Conservation (phyloP, 2,113 vertebrate genomes). For the Semnopithecus entellus region DNA sequence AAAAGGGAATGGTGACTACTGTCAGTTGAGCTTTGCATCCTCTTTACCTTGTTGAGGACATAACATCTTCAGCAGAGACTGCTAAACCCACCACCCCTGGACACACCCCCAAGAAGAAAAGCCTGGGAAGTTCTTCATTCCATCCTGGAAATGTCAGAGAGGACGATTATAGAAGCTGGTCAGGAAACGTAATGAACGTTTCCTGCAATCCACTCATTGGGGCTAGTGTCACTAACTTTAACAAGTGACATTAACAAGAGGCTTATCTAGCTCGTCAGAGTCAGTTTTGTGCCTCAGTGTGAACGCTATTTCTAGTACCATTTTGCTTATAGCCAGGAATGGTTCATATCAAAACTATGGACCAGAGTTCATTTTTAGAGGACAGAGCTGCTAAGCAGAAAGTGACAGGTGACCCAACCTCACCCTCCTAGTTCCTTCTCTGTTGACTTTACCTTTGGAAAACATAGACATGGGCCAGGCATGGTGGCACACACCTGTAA, state of each 20-base stretch:
- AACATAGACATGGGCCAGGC: neutral
- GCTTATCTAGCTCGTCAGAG: fast-evolving
- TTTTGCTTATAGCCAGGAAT: too few relatives aligned
- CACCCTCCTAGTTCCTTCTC: neutral
- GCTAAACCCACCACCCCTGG: neutral
- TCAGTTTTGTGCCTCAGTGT: fast-evolving
- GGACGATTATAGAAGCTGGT: neutral
- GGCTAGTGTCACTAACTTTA: neutral
- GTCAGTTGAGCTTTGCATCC: too few relatives aligned
- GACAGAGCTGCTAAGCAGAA: neutral
- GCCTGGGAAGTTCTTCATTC: neutral
- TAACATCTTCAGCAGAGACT: neutral
- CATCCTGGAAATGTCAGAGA: neutral
- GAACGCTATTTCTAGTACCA: fast-evolving
- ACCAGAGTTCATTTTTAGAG: neutral
- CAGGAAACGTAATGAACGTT: fast-evolving
- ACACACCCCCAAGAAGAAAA: neutral
- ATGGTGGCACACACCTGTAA: too few relatives aligned
- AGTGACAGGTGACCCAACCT: neutral
- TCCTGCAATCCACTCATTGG: neutral
- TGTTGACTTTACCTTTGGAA: neutral
- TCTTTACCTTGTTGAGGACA: neutral
- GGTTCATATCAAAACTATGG: neutral
- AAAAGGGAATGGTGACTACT: neutral
- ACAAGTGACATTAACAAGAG: neutral